phyloP scores from a whole-genome alignment of 2,888 invertebrate species.

The Amblyjoppa fuscipennis region DNA sequence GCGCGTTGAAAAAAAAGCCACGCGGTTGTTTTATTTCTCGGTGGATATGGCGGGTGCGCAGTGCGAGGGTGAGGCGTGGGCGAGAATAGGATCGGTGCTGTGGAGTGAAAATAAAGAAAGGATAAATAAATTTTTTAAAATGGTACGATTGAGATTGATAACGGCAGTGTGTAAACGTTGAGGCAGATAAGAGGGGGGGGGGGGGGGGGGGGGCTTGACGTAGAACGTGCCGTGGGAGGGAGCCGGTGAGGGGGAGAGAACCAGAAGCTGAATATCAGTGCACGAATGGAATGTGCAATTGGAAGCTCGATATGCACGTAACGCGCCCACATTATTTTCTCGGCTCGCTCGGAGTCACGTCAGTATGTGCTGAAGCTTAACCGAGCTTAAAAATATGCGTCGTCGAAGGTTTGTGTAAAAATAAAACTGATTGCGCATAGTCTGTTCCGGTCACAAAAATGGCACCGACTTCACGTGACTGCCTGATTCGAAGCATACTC shows the following conservation, averaged over 20 bases:
- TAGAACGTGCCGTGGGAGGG: constrained; percentile 31
- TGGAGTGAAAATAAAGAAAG: constrained; percentile 1
- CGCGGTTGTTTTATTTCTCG: constrained; percentile 39
- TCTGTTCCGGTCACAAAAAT: not conserved
- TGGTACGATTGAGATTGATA: constrained; percentile 31
- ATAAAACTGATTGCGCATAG: not conserved
- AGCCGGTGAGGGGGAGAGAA: not conserved
- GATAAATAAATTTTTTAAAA: constrained; percentile 1
- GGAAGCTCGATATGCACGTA: constrained; percentile 53
- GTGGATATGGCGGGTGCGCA: not conserved
- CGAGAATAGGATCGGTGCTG: not conserved
- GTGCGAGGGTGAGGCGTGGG: no score
- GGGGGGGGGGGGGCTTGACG: constrained; percentile 4
- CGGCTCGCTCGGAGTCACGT: constrained; percentile 35
- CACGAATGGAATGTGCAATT: constrained; percentile 58
- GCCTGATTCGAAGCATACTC: not conserved
- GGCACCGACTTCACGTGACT: not conserved
- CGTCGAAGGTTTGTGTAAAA: not conserved
- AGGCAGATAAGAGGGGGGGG: not conserved
- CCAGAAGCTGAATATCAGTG: constrained; percentile 52
- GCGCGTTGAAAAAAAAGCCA: constrained; percentile 28
- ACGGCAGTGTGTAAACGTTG: not conserved
- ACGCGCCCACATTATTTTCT: constrained; percentile 43
- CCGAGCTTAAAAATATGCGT: constrained; percentile 4
- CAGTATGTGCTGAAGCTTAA: constrained; percentile 11